A percentile compares a stretch with the other conserved stretches of the same genome.
Conservation (phyloP, 2,888 invertebrate genomes). For the Spilarctia lutea region DNA sequence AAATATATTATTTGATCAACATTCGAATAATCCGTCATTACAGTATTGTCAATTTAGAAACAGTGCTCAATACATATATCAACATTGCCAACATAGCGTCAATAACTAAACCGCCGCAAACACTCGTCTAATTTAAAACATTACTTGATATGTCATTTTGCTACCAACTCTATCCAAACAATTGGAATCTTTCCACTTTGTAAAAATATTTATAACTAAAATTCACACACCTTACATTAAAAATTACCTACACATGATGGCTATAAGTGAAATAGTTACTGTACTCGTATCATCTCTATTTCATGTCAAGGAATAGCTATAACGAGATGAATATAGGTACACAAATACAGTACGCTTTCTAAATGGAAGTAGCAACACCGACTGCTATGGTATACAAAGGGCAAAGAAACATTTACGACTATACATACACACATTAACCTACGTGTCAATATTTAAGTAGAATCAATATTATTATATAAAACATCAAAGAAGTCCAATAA, state of each 20-base stretch:
- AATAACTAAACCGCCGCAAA: slow-evolving; percentile 72
- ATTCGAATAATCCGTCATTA: slow-evolving; percentile 71
- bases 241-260: slow-evolving; percentile 73
- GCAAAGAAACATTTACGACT: slow-evolving; percentile 68
- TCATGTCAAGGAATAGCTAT: slow-evolving; percentile 25
- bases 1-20: slow-evolving; percentile 80
- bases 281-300: slow-evolving; percentile 42
- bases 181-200: slow-evolving; percentile 85
- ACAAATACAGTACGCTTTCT: slow-evolving; percentile 45
- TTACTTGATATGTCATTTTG: slow-evolving; percentile 85
- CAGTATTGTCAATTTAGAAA: slow-evolving; percentile 81
- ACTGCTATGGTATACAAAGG: slow-evolving; percentile 66
- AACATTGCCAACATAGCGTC: slow-evolving; percentile 66
- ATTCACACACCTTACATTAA: slow-evolving; percentile 81
- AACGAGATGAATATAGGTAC: slow-evolving; percentile 41
- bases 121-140: slow-evolving; percentile 75
- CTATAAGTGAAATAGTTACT: slow-evolving; percentile 51
- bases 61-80: slow-evolving; percentile 66
- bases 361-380: slow-evolving; percentile 59
- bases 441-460: slow-evolving; percentile 70
- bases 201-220: slow-evolving; percentile 79
- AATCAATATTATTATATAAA: slow-evolving; percentile 78
- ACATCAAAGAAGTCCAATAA: slow-evolving; percentile 71
- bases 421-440: slow-evolving; percentile 66
- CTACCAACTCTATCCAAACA: slow-evolving; percentile 75